Conservation (phyloP, 2,888 invertebrate genomes). For the Plusia festucae region DNA sequence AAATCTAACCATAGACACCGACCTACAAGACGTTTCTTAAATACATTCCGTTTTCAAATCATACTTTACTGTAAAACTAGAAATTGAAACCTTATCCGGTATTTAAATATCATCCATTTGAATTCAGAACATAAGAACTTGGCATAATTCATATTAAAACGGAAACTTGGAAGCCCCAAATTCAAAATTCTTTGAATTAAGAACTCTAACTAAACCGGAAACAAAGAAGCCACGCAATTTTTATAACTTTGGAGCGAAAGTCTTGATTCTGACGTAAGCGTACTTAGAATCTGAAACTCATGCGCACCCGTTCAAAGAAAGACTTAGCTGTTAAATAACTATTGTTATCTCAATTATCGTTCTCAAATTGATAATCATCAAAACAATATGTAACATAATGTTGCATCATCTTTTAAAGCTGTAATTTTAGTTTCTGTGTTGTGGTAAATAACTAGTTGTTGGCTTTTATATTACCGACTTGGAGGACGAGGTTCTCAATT, state of each 20-base stretch:
- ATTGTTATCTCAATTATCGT: constrained; percentile 67
- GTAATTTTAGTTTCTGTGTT: constrained; percentile 26
- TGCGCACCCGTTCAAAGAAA: constrained; percentile 60
- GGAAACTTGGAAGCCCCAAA: neutral
- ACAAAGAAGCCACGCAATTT: constrained; percentile 31
- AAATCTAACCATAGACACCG: neutral
- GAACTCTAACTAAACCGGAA: constrained; percentile 3
- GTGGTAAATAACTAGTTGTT: constrained; percentile 51
- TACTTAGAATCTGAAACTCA: constrained; percentile 58
- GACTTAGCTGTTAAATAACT: constrained; percentile 64
- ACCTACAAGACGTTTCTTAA: neutral
- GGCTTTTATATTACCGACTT: too few relatives aligned
- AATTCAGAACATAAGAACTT: neutral
- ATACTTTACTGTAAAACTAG: neutral
- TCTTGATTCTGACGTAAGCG: constrained; percentile 61
- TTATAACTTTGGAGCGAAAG: constrained; percentile 57
- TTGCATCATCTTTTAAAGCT: constrained; percentile 54
- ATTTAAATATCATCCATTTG: neutral
- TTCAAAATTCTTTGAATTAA: neutral
- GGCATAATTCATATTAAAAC: neutral
- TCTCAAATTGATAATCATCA: constrained; percentile 60
- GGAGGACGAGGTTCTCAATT: too few relatives aligned
- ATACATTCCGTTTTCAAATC: neutral
- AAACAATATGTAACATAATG: constrained; percentile 41
- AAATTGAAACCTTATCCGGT: neutral